Evolutionary conservation across 53 echinoderm and acorn worm genomes (phyloP).

Genomic region (Astropecten irregularis): DNA sequence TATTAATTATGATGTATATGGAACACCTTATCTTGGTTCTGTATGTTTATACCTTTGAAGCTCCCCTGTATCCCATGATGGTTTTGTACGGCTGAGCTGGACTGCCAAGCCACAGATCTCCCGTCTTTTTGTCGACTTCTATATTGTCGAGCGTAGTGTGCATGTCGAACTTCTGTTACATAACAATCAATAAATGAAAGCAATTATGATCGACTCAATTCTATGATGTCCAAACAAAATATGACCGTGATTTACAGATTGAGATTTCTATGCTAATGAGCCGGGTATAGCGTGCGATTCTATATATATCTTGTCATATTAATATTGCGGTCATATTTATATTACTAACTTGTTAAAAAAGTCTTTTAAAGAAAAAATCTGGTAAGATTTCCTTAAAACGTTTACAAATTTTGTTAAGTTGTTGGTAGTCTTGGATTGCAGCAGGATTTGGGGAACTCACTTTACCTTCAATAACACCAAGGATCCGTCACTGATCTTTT

Average conservation of each 20-base stretch:
- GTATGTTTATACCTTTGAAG: neutral
- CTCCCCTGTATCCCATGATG: constrained; percentile 16
- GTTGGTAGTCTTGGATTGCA: neutral
- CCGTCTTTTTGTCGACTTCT: constrained; percentile 56
- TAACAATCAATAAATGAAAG: neutral
- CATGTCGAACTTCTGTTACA: constrained; percentile 20
- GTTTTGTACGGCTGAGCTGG: constrained; percentile 29
- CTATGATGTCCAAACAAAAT: no score
- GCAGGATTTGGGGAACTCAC: neutral
- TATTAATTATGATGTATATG: neutral
- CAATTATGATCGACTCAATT: no score
- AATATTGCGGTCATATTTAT: no score
- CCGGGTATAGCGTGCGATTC: no score
- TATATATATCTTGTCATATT: no score
- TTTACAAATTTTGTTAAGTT: neutral
- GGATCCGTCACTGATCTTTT: constrained; percentile 1
- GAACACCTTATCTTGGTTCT: neutral
- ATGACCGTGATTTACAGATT: no score
- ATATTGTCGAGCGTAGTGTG: constrained; percentile 69
- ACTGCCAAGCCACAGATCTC: constrained; percentile 69
- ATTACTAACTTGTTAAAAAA: no score
- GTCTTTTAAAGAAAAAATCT: no score
- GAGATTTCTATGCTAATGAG: no score
- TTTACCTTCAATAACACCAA: constrained; percentile 49
- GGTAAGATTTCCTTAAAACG: no score